Percentiles rank a stretch among this genome's conserved stretches.
phyloP scores from a whole-genome alignment of 2,888 invertebrate genomes.

The Eupithecia dodoneata region DNA sequence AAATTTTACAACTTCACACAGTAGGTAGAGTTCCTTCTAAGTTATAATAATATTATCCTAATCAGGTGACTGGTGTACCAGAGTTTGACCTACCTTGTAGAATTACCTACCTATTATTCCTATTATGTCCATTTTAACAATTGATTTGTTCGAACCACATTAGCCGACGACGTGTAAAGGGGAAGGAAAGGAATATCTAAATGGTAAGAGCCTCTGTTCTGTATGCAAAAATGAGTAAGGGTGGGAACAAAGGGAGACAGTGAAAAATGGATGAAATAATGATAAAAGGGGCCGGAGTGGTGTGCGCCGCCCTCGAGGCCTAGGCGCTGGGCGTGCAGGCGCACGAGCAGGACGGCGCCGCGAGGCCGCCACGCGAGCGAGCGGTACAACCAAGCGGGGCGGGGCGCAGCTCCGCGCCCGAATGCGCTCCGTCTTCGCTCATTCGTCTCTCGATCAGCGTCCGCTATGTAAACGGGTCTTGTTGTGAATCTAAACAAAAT shows the following conservation, averaged over 20 bases:
- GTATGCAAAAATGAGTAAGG: slow-evolving; percentile 37
- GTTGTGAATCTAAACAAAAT: slow-evolving; percentile 93
- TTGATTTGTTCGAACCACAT: slow-evolving; percentile 26
- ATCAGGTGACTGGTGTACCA: neutral
- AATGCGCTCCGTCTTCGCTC: slow-evolving; percentile 73
- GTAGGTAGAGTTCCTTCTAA: neutral
- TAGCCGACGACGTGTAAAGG: slow-evolving; percentile 30
- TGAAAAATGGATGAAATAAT: slow-evolving; percentile 55
- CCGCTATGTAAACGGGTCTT: slow-evolving; percentile 91
- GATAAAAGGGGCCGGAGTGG: slow-evolving; percentile 53
- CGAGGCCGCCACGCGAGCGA: slow-evolving; percentile 26
- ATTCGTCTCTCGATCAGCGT: slow-evolving; percentile 81
- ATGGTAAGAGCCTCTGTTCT: slow-evolving; percentile 30
- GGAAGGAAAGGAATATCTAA: slow-evolving; percentile 5
- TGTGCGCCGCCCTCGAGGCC: slow-evolving; percentile 54
- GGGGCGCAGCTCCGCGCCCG: slow-evolving; percentile 45
- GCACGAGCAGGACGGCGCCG: slow-evolving; percentile 24
- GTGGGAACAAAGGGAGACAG: slow-evolving; percentile 48
- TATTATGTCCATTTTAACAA: slow-evolving; percentile 5
- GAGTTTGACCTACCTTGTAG: neutral
- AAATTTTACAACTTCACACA: neutral
- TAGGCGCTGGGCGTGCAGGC: slow-evolving; percentile 54
- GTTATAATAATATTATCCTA: neutral
- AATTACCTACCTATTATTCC: neutral
- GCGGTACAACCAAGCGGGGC: slow-evolving; percentile 59